Evolutionary conservation across 2,797 vertebrate genomes (phyloP).

Genomic region (Glyptemys insculpta): DNA sequence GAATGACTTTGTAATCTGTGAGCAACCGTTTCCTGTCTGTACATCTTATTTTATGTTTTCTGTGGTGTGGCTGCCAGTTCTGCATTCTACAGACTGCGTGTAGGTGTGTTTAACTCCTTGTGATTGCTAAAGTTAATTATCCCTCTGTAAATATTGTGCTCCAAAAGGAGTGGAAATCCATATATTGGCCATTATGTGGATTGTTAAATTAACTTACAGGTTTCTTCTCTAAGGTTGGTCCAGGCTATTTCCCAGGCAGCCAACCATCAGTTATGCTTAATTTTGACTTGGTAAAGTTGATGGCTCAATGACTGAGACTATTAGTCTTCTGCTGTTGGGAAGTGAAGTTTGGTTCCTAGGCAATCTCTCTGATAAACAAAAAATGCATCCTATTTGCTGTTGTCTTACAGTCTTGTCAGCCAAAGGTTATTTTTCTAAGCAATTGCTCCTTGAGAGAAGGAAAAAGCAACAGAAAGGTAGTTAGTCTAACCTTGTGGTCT

Average conservation of each 20-base stretch:
- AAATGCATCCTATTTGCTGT: too few species aligned
- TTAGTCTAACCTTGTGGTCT: constrained; percentile 66
- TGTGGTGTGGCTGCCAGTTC: not conserved
- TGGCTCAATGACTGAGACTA: constrained; percentile 21
- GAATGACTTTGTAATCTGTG: constrained; percentile 24
- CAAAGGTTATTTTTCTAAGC: constrained; percentile 67
- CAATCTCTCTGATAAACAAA: constrained; percentile 32
- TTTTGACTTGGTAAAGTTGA: not conserved
- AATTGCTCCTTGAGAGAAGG: constrained; percentile 41
- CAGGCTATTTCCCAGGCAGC: not conserved
- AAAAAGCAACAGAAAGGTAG: constrained; percentile 34
- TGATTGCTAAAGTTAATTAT: not conserved
- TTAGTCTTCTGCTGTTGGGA: constrained; percentile 8
- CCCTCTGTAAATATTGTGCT: not conserved
- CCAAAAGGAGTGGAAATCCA: constrained; percentile 26
- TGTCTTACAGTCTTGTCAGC: constrained; percentile 52
- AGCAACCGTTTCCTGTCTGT: not conserved
- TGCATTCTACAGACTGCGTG: not conserved
- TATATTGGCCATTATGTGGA: constrained; percentile 11
- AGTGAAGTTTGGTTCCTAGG: constrained; percentile 23
- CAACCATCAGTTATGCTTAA: not conserved
- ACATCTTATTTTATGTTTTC: not conserved
- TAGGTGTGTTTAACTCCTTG: not conserved
- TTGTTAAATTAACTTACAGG: constrained; percentile 13
- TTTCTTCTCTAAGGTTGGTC: not conserved